Conservation (phyloP, 2,113 vertebrate genomes). For the Sylvicapra grimmia region DNA sequence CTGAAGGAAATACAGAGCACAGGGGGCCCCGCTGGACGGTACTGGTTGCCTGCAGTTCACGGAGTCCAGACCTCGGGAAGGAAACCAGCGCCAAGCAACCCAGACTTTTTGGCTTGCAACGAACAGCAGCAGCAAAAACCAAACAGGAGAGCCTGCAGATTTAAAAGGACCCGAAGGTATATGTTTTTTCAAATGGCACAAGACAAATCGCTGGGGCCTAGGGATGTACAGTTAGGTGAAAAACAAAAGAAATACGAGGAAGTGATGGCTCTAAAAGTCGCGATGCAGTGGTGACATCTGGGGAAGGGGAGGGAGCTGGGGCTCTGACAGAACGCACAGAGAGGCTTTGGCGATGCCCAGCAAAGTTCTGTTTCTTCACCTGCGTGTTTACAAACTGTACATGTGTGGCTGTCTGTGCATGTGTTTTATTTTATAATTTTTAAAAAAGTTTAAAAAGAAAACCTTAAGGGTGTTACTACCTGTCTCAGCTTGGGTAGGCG, state of each 20-base stretch:
- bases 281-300: too few relatives aligned
- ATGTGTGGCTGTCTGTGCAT: background rate
- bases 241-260: background rate
- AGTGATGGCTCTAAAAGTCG: background rate
- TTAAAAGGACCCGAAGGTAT: background rate
- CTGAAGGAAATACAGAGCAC: background rate
- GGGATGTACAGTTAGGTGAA: background rate
- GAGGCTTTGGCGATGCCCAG: background rate
- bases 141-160: background rate
- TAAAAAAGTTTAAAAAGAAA: background rate
- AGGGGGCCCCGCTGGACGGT: fast-evolving
- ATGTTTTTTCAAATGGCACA: background rate
- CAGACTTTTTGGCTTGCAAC: background rate
- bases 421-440: background rate
- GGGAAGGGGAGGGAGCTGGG: background rate
- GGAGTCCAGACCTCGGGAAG: background rate
- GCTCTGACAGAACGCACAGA: fast-evolving
- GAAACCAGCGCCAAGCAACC: background rate
- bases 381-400: background rate
- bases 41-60: background rate
- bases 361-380: background rate
- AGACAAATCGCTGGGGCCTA: background rate
- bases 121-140: background rate
- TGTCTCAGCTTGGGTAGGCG: background rate
- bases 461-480: background rate